Base-by-base conservation (phyloP, 1,140 invertebrate genomes). In the Ceratina australensis region DNA sequence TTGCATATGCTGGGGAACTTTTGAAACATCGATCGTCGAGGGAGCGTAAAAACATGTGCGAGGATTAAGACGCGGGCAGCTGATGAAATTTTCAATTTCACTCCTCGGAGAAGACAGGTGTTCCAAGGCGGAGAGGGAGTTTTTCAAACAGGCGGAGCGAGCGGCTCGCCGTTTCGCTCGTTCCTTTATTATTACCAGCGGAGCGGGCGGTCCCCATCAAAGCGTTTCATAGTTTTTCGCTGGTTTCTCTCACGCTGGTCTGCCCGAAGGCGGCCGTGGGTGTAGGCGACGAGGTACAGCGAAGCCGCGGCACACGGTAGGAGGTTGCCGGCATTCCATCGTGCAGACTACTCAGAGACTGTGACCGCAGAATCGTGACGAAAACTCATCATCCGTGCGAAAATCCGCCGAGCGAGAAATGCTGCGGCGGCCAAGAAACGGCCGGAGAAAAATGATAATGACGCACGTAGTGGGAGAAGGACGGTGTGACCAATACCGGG, bases 301-400 rank as follows among this genome's bases (percentile, higher is more conserved):
- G n/a, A n/a, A 42, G 33, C 33, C 33, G 64, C 47, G 64, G 64
- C 24, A 28, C 33, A 33, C 56, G 18, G 73, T 26, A 60, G 74
- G 24, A 76, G 54, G n/a, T 47, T 26, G 57, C 42, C 18, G 63
- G 65, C 63, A 83, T 83, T 80, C 52, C 68, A 50, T 69, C 63
- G 54, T 26, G 71, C 60, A 80, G 82, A 82, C 80, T 84, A 66
- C 69, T 72, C 71, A 79, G 74, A 86, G 78, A 81, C 71, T 81
- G 84, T 69, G 77, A 87, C 88, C 87, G 82, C 82, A 86, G 78
- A 87, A 84, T 89, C 85, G 87, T 87, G 86, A 90, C 87, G 86
- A 86, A 88, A 89, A 89, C 87, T 90, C 88, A 89, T 91, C 89
- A 88, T 69, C 75, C 84, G 87, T 89, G 87, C 85, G 88, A 89